Base-by-base conservation (phyloP, 2,797 vertebrate species). In the Sparidentex hasta region DNA sequence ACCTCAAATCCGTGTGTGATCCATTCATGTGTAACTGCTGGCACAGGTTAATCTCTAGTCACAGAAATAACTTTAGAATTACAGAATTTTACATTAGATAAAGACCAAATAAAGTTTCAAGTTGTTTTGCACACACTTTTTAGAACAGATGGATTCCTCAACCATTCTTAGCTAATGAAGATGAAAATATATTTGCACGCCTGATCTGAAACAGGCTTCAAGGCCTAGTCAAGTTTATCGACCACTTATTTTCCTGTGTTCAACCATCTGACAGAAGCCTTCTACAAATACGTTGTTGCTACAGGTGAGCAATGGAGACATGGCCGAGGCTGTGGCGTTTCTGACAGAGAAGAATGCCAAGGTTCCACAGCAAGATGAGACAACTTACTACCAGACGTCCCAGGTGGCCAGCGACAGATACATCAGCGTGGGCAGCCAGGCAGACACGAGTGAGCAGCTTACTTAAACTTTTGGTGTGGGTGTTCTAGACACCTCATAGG, bases 351-450 rank as follows among this genome's bases (percentile, higher is more conserved):
- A 99, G 94, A 98, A 98, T 63, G 96, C 97, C 65, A 98, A 99
- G 87, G 96, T 96, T 78, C 97, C 98, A 72, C 97, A 98, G 90
- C 96, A 97, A 81, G 97, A 98, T 93, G 98, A 98, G 90, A 94
- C 96, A 5, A 95, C 97, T 20, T 99, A 99, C 89, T 98, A 98
- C 88, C 98, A 99, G 89, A 99, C 98, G 3, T 96, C 97, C 1
- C 97, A 98, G 91, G 96, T 97, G 82, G 95, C 96, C 87, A 98
- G 97, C 57, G 98, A 99, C 92, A 93, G 97, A 93, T 99, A 98
- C 66, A 99, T 99, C 96, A 99, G 98, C 1, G 98, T 99, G 93
- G 98, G 98, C 91, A 99, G 98, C 94, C 98, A 99, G 90, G 98
- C 98, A 69, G 98, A 99, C 78, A 96, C 97, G 74, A 99, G 98